Evolutionary conservation across 1,140 invertebrate species (phyloP).

Genomic region (Anagrus nilaparvatae): DNA sequence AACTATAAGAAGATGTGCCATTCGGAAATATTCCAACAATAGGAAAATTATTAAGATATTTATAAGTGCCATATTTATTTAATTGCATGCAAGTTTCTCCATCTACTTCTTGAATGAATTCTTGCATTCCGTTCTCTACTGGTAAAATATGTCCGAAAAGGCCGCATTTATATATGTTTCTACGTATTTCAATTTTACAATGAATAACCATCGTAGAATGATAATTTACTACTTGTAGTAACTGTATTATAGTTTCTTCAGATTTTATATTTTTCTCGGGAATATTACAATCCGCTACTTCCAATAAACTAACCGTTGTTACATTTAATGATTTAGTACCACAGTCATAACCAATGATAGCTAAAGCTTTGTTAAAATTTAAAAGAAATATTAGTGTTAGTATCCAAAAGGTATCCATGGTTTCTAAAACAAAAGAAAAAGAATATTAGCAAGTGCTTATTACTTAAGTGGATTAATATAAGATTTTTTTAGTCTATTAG

Average conservation of each 20-base stretch:
- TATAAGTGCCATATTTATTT: too few species aligned
- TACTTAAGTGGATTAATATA: neutral
- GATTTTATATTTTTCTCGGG: neutral
- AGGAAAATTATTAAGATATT: too few species aligned
- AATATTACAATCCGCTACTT: constrained; percentile 7
- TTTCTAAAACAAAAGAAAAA: too few species aligned
- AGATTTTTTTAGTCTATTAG: neutral
- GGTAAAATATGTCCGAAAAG: too few species aligned
- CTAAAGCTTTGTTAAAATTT: too few species aligned
- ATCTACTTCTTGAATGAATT: too few species aligned
- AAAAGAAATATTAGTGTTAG: too few species aligned
- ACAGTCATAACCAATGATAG: constrained; percentile 10
- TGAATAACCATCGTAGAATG: neutral
- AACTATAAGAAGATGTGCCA: too few species aligned
- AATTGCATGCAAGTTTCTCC: too few species aligned
- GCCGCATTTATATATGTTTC: constrained; percentile 5
- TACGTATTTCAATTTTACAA: constrained; percentile 6
- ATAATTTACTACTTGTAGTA: constrained; percentile 8
- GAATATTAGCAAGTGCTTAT: neutral
- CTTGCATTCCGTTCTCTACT: too few species aligned
- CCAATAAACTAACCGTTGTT: neutral
- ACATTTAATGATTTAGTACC: neutral
- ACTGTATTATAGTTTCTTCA: neutral
- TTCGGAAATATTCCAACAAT: too few species aligned
- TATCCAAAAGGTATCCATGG: too few species aligned